Evolutionary conservation across 2,888 invertebrate species (phyloP), one percentile per base, ranked within the genome.

Genomic region (Drosophila meridionalis): DNA sequence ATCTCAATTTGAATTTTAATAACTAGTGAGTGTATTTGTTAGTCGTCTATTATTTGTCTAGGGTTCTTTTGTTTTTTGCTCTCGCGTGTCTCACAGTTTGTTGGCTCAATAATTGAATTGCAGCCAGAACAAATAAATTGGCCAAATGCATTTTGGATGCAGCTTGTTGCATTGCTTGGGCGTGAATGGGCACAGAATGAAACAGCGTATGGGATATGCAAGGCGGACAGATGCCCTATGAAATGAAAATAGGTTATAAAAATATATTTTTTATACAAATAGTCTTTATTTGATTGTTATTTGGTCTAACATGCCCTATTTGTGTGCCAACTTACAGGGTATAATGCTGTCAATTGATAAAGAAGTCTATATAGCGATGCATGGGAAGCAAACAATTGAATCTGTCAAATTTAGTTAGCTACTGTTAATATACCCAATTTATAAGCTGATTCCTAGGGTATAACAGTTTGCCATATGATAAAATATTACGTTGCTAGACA

Each of bases 81-180:
- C 70, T 69, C 55, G 60, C 40, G 62, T 42, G 28, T 26, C 70
- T 61, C 64, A 61, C 48, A 65, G 60, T 58, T 53, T 60, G 40
- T 48, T 62, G 70, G 47, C 70, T 55, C 70, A 42, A 53, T 62
- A 75, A 76, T 71, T 67, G 57, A 57, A 67, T 71, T 59, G 60
- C 67, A 67, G 73, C 59, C 48, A 77, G 77, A 76, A 73, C 73
- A 73, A 59, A 72, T 55, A 76, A 75, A 69, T 60, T 77, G 68
- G 72, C 55, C 73, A 73, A 43, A 40, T 73, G 68, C 73, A 69
- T 45, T 52, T 57, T 56, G 47, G 48, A 50, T 64, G 45, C 64
- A 64, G 38, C 64, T 64, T 48, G 38, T 42, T 64, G 56, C 55
- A 50, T 56, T 59, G 66, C 52, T 63, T 60, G 42, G 77, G 77